These are phyloP conservation scores for Zaprionus tsacasi DNA, from an alignment of 1,140 invertebrate genomes.

Conservation along the genomic window DNA sequence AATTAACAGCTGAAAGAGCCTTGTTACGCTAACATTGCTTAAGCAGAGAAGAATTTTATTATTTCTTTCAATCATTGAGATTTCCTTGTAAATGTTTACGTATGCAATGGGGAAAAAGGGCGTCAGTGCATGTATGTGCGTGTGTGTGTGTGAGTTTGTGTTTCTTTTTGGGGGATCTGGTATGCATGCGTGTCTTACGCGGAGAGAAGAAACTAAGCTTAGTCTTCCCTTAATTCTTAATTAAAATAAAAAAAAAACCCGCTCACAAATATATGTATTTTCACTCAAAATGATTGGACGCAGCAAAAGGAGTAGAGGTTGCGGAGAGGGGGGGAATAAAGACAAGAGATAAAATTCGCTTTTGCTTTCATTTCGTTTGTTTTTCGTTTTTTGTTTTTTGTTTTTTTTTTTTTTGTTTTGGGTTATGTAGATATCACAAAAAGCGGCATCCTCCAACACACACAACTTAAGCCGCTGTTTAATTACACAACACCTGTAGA, in stretches of 20 bases:
- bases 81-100: conserved; percentile 30
- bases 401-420: background rate
- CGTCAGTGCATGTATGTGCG: background rate
- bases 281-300: conserved; percentile 8
- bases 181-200: conserved; percentile 4
- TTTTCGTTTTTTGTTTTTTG: background rate
- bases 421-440: conserved; percentile 45
- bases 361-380: background rate
- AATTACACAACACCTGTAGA: conserved; percentile 27
- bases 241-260: background rate
- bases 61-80: conserved; percentile 1
- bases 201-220: conserved; percentile 3
- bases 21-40: conserved; percentile 45
- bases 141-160: conserved; percentile 1
- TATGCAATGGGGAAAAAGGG: conserved; percentile 13
- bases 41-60: conserved; percentile 27
- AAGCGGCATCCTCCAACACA: conserved; percentile 27
- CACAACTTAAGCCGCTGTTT: conserved; percentile 18
- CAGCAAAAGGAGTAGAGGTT: conserved; percentile 1
- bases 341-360: background rate
- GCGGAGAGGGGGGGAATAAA: conserved; percentile 8
- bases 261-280: background rate
- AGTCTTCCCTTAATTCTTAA: conserved; percentile 1
- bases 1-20: conserved; percentile 26
- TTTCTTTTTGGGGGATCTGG: background rate